Base-by-base conservation (phyloP, 2,888 invertebrate genomes). In the Mactromeris polynyma region DNA sequence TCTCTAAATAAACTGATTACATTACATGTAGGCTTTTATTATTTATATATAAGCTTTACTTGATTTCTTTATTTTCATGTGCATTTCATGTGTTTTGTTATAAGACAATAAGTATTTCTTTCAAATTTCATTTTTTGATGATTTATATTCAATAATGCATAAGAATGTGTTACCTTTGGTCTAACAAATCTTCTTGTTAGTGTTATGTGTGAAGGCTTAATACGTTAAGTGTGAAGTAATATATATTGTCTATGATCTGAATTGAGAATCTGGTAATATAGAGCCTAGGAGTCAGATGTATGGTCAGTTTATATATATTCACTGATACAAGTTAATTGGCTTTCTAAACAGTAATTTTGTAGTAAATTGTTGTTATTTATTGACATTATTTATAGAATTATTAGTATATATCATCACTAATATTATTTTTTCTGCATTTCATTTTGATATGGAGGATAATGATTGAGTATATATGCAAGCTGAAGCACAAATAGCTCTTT, bases 341-440 rank as follows among this genome's bases (percentile, higher is more conserved):
- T 26, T 64, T 64, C n/a, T 64, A 26, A 64, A 26, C 9, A n/a
- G 26, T 64, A 2, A 64, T 64, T n/a, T 26, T 64, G 58, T 3
- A 64, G n/a, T 6, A 64, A 4, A 64, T 26, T n/a, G n/a, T 26
- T 64, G 11, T n/a, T 64, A 64, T 64, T 64, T 64, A 64, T 64
- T 64, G 11, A 26, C 26, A 64, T 26, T 64, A 64, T 64, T 64
- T 64, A 64, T 64, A 64, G 58, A 64, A 64, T 64, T 64, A 64
- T 64, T n/a, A 14, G 46, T 64, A 64, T 58, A 58, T 64, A 64
- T n/a, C 26, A 64, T 64, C 6, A n/a, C n/a, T 54, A n/a, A n/a
- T 21, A 54, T 54, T 51, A 19, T 51, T 51, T 19, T 54, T 54
- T 54, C 54, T 54, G 54, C 54, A 54, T 21, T 54, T 54, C 21